Evolutionary conservation across 2,113 vertebrate species (phyloP).

Genomic region (Dicaeum eximium): DNA sequence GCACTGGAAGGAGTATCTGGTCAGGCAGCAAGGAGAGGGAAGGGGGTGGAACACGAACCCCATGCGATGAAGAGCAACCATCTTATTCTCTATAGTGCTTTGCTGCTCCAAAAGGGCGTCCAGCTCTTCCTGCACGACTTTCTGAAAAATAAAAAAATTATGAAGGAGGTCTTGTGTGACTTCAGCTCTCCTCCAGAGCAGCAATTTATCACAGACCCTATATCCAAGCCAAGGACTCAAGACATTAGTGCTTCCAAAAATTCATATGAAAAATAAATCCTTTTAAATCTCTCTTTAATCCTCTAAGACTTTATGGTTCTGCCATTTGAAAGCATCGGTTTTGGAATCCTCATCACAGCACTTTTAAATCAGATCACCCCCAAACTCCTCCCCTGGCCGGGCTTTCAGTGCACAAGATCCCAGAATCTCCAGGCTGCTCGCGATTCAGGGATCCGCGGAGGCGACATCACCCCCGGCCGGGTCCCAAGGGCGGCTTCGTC

Average conservation of each 20-base stretch:
- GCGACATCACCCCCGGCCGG: background rate
- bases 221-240: rapidly evolving
- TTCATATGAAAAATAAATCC: background rate
- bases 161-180: background rate
- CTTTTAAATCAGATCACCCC: background rate
- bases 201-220: background rate
- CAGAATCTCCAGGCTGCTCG: background rate
- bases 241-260: rapidly evolving
- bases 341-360: background rate
- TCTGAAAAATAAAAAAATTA: conserved; percentile 65
- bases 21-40: background rate
- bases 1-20: rapidly evolving
- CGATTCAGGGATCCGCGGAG: no score
- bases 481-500: no score
- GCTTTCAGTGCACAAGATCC: rapidly evolving
- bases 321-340: background rate
- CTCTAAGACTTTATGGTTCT: background rate
- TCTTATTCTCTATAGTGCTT: conserved; percentile 86
- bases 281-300: background rate
- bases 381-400: background rate
- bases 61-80: conserved; percentile 91
- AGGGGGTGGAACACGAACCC: conserved; percentile 68
- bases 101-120: conserved; percentile 87
- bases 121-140: conserved; percentile 83
- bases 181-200: background rate